Percentiles rank a stretch among this genome's conserved stretches.
Evolutionary conservation across 2,113 vertebrate genomes (phyloP).

Genomic region (Rhinoptilus africanus): DNA sequence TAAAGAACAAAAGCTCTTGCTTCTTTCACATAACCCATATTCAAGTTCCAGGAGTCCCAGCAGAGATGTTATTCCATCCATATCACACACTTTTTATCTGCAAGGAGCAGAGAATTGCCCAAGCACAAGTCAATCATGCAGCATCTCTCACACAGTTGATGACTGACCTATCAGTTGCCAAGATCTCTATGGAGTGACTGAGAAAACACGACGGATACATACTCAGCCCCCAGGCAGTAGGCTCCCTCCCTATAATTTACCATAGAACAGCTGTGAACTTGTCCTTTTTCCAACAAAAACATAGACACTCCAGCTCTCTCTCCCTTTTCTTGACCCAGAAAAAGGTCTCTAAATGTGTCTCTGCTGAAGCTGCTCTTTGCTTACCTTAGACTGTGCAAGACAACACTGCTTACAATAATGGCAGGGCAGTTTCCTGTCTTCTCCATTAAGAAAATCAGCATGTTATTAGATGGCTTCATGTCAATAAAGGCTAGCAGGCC

Average conservation of each 20-base stretch:
- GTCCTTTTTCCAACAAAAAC: neutral
- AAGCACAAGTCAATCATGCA: neutral
- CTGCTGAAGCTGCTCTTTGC: neutral
- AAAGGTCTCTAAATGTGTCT: fast-evolving
- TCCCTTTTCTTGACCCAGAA: neutral
- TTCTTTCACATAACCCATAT: neutral
- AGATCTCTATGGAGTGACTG: neutral
- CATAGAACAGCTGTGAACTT: neutral
- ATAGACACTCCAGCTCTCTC: neutral
- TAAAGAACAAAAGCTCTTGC: neutral
- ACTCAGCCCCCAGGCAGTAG: neutral
- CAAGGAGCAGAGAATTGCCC: neutral
- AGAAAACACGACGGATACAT: neutral
- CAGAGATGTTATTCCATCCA: neutral
- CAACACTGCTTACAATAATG: neutral
- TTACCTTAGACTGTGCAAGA: neutral
- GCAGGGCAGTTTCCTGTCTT: neutral
- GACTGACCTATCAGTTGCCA: neutral
- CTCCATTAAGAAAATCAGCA: neutral
- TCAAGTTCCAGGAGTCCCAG: neutral
- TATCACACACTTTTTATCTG: neutral
- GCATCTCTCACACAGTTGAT: neutral
- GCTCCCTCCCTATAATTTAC: neutral
- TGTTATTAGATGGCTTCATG: neutral
- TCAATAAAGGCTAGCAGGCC: neutral